Evolutionary conservation across 2,113 vertebrate species (phyloP), one percentile per base, ranked within the genome.

Genomic region (Embiotoca jacksoni): DNA sequence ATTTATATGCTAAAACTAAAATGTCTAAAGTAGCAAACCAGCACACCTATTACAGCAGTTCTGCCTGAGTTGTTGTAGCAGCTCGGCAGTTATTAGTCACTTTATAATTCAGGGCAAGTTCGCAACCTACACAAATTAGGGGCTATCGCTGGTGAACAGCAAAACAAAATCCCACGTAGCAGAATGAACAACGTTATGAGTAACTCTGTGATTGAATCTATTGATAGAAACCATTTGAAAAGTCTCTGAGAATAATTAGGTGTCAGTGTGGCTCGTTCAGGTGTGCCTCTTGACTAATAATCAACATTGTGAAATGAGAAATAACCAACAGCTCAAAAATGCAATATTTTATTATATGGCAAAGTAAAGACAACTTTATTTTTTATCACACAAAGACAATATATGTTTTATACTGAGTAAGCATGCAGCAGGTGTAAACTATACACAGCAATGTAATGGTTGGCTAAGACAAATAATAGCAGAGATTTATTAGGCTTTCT

Each of bases 141-240:
- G 36, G 62, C 31, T 33, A 75, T 58, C 32, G 59, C 10, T 60
- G 16, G 55, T 46, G 9, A 81, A 69, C 31, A 44, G 13, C 78
- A 55, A 69, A 50, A 54, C 7, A 46, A 10, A 60, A 55, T 39
- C 15, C 16, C 11, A 3, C 11, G 50, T 11, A 33, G 31, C 5
- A 62, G 11, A 68, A 16, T 50, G 47, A 30, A 56, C 16, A 8
- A n/a, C 30, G n/a, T 15, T 44, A 13, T 11, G 10, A 23, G n/a
- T 7, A 30, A 23, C 23, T 23, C 23, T 23, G 23, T 23, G 23
- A 23, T 23, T 23, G 41, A 72, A 37, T 53, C 15, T 6, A 3
- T 57, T 57, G 44, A 55, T 39, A 66, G 49, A 16, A 66, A 57
- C 36, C 52, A 31, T 60, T 13, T 60, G 32, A 53, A 3, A 16